These are phyloP conservation scores for Drosophila affinis DNA, from an alignment of 2,888 invertebrate species.

Conservation along the genomic window DNA sequence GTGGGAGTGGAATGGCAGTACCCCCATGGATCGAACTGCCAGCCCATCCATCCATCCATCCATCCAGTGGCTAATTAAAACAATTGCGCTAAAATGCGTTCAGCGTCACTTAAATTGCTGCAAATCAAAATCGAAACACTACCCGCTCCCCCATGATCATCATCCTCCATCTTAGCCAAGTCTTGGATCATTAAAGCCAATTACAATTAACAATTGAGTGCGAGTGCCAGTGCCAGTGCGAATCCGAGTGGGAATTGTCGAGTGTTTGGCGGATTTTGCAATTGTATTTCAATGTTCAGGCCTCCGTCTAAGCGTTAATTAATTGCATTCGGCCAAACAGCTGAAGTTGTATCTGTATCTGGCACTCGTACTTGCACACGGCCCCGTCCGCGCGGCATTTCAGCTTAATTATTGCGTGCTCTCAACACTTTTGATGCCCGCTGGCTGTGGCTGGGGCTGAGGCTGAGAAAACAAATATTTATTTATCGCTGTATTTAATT, in stretches of 20 bases:
- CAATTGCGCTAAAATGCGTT: conserved; percentile 64
- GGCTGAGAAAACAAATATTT: conserved; percentile 47
- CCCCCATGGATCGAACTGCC: background rate
- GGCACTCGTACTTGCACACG: background rate
- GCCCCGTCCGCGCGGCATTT: conserved; percentile 24
- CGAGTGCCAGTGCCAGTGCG: conserved; percentile 30
- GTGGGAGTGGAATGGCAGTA: background rate
- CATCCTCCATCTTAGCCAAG: conserved; percentile 31
- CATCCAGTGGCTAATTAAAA: conserved; percentile 56
- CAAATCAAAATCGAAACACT: conserved; percentile 53
- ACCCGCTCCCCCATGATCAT: background rate
- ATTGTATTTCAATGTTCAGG: conserved; percentile 16
- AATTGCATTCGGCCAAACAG: conserved; percentile 53
- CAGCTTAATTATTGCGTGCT: conserved; percentile 59
- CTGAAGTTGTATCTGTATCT: conserved; percentile 1
- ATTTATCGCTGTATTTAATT: conserved; percentile 45
- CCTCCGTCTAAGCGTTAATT: conserved; percentile 60
- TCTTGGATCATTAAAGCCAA: conserved; percentile 65
- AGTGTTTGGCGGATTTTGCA: conserved; percentile 46
- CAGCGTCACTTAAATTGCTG: conserved; percentile 59
- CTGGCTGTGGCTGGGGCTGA: conserved; percentile 5
- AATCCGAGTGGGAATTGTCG: conserved; percentile 46
- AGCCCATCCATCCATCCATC: background rate
- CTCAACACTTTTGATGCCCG: conserved; percentile 61
- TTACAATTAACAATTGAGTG: conserved; percentile 58